Base-by-base conservation (phyloP, 1,140 invertebrate species). In the Habropoda laboriosa region DNA sequence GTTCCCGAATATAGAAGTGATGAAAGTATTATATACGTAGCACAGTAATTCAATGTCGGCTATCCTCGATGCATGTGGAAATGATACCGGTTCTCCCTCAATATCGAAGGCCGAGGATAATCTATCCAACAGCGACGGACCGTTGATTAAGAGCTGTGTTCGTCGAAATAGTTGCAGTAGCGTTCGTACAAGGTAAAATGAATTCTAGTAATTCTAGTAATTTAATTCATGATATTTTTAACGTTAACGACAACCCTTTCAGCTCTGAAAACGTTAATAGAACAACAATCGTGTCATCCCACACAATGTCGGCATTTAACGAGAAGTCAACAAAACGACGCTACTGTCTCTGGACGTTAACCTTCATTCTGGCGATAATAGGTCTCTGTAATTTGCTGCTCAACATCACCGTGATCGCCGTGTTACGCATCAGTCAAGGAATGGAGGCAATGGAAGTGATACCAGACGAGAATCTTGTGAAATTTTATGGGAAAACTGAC, bases 401-500 rank as follows among this genome's bases (percentile, higher is more conserved):
- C 6, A 93, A 91, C 58, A 85, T 92, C 13, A 90, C 90, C 0
- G 90, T 93, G 21, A 91, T 93, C 32, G 87, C 91, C 49, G 92
- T 93, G 7, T 78, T 93, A 3, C 81, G 92, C 68, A 90, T 93
- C 8, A 92, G 88, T 55, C 91, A 91, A 68, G 95, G 97, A 53
- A 96, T 99, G 94, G 95, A 97, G 89, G 96, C 96, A 74, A 94
- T 98, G 85, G 97, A 99, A 91, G 94, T 98, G 73, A 94, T 98
- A 45, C 95, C 96, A 0, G 95, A 96, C 63, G 94, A 96, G 73
- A 94, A 95, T 82, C 91, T 96, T 0, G 93, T 97, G 0, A 98
- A 98, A 90, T 97, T 98, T 89, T 96, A 96, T 78, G 97, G 97
- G 2, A 93, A 94, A 47, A 95, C 96, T 0, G 96, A 98, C 89